Evolutionary conservation across 2,888 invertebrate species (phyloP), one percentile per base, ranked within the genome.

Genomic region (Aleiodes alternator): DNA sequence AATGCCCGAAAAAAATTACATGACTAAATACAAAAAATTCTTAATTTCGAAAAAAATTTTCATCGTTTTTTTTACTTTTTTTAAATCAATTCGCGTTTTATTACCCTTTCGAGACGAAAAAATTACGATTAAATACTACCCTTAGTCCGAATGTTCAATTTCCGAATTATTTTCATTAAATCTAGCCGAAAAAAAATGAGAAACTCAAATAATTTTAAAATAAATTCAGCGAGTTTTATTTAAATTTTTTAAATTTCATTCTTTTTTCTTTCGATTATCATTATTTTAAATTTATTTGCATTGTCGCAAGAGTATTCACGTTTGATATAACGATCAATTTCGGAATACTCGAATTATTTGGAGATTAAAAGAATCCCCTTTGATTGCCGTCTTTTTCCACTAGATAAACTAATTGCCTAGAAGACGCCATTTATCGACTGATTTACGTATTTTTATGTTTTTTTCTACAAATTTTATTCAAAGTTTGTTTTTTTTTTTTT

Each of bases 1-100:
- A 88, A 88, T 89, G 88, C 88, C 87, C 84, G 86, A 78, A 43
- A 43, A 43, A 43, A 84, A 84, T 83, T 82, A 79, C 72, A 74
- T 76, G 9, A 72, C 79, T 81, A 75, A 80, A 80, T 81, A 80
- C 78, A 77, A 82, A 80, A 23, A 80, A 69, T 79, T 72, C 69
- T 78, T 80, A 81, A 82, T 82, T 84, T 82, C 80, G 80, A 75
- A 69, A 43, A 73, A 80, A 75, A 3, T 73, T 76, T 76, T 78
- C 74, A 57, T 73, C 71, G 76, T 77, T n/a, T 34, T 72, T 70
- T 74, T 70, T 70, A 51, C 76, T n/a, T 23, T 70, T 71, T 74
- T 72, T 70, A 56, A 66, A 70, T 79, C 38, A 55, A 48, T 68
- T 72, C 34, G 34, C 34, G 78, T 77, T 23, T 76, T 69, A 57